Conservation (phyloP, 2,113 vertebrate species). For the Plecotus auritus region DNA sequence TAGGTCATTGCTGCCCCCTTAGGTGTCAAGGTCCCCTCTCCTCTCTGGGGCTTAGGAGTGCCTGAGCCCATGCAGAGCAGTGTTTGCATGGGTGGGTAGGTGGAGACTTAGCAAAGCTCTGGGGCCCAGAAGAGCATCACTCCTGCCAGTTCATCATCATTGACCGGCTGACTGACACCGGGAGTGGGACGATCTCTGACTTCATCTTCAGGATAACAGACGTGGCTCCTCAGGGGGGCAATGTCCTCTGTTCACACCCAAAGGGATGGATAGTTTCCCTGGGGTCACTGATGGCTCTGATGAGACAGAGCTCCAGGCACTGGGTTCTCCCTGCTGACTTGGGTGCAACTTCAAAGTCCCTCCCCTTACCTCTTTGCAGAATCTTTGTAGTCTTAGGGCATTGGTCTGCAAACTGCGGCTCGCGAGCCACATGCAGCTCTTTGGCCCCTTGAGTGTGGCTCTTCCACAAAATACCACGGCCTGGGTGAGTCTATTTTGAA, state of each 20-base stretch:
- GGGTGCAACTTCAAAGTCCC: rapidly evolving
- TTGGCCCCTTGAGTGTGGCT: no score
- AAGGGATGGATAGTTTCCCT: not conserved
- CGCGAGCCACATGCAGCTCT: no score
- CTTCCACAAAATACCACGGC: no score
- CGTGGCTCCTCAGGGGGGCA: rapidly evolving
- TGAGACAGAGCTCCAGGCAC: not conserved
- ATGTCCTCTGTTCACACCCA: not conserved
- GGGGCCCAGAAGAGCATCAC: not conserved
- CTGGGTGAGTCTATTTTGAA: no score
- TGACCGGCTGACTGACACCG: not conserved
- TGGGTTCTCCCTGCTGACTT: not conserved
- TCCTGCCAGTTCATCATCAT: not conserved
- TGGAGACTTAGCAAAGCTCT: not conserved
- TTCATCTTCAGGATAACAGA: not conserved
- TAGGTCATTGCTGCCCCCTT: not conserved
- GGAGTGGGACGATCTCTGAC: not conserved
- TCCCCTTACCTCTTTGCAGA: not conserved
- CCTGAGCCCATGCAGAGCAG: not conserved
- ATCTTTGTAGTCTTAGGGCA: not conserved
- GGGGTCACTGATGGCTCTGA: not conserved
- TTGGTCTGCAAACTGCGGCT: no score
- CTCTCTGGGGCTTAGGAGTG: not conserved
- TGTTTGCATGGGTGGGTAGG: not conserved
- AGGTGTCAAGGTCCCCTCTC: not conserved